Evolutionary conservation across 2,797 vertebrate species (phyloP).

Genomic region (Amblyraja radiata): DNA sequence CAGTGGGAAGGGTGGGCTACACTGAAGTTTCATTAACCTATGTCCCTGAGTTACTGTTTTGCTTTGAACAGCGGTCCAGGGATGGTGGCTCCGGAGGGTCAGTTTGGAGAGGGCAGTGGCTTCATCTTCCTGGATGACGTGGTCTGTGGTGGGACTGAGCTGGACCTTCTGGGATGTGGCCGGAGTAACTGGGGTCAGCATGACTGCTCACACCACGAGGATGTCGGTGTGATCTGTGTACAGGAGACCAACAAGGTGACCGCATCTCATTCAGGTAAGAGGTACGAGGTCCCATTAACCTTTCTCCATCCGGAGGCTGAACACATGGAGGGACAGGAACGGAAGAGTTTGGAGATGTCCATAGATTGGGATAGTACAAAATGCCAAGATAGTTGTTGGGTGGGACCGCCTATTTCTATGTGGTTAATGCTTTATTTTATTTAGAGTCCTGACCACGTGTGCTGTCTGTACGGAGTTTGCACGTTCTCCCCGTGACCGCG

Average conservation of each 20-base stretch:
- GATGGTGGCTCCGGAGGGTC: slow-evolving; percentile 48
- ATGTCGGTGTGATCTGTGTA: slow-evolving; percentile 77
- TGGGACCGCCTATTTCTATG: background rate
- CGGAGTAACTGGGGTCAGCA: slow-evolving; percentile 85
- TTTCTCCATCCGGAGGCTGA: too few relatives aligned
- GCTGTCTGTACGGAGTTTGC: too few relatives aligned
- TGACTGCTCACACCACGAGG: slow-evolving; percentile 93
- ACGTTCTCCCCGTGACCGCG: too few relatives aligned
- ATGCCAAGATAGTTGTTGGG: background rate
- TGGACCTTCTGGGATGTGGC: slow-evolving; percentile 76
- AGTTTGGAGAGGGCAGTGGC: slow-evolving; percentile 76
- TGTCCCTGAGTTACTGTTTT: background rate
- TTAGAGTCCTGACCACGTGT: too few relatives aligned
- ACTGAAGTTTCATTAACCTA: too few relatives aligned
- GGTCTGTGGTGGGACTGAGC: slow-evolving; percentile 79
- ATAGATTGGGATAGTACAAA: background rate
- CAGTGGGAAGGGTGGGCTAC: background rate
- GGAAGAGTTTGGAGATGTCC: background rate
- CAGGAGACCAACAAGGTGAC: slow-evolving; percentile 56
- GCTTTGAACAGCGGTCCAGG: slow-evolving; percentile 50
- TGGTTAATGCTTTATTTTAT: background rate
- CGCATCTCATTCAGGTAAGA: slow-evolving; percentile 49
- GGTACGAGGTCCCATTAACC: background rate
- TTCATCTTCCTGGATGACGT: slow-evolving; percentile 82
- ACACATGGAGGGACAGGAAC: background rate